Evolutionary conservation across 2,888 invertebrate species (phyloP).

Genomic region (Drosophila tripunctata): DNA sequence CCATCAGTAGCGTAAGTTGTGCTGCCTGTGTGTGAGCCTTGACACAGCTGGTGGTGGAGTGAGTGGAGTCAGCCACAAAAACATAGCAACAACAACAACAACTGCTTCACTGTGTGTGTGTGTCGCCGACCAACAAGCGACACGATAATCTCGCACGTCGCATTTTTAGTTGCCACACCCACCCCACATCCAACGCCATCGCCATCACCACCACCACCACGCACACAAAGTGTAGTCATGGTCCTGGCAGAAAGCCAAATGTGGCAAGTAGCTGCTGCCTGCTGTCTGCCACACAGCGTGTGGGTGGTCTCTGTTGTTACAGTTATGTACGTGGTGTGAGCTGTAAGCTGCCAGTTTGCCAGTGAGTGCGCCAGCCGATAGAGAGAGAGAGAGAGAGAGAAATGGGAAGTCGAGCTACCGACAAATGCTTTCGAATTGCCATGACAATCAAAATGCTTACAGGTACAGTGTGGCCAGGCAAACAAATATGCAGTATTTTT

Average conservation of each 20-base stretch:
- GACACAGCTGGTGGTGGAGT: conserved; percentile 20
- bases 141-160: conserved; percentile 81
- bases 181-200: conserved; percentile 46
- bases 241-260: conserved; percentile 76
- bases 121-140: conserved; percentile 73
- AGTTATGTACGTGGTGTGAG: conserved; percentile 28
- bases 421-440: conserved; percentile 83
- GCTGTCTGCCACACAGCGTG: conserved; percentile 29
- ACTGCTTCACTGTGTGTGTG: conserved; percentile 37
- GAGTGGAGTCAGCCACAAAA: conserved; percentile 59
- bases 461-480: conserved; percentile 62
- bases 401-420: conserved; percentile 61
- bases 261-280: conserved; percentile 73
- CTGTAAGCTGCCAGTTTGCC: conserved; percentile 47
- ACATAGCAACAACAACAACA: conserved; percentile 65
- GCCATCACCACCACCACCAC: neutral
- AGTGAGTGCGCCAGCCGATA: conserved; percentile 36
- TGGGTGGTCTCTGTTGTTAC: conserved; percentile 43
- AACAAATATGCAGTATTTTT: neutral
- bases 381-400: neutral
- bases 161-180: conserved; percentile 77
- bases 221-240: conserved; percentile 26
- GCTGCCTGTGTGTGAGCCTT: conserved; percentile 55
- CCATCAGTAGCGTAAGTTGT: conserved; percentile 77
- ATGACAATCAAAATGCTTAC: conserved; percentile 80